Percentiles rank a stretch among this genome's conserved stretches.
Conservation (phyloP, 2,797 vertebrate species). For the Halcyon chelicuti region DNA sequence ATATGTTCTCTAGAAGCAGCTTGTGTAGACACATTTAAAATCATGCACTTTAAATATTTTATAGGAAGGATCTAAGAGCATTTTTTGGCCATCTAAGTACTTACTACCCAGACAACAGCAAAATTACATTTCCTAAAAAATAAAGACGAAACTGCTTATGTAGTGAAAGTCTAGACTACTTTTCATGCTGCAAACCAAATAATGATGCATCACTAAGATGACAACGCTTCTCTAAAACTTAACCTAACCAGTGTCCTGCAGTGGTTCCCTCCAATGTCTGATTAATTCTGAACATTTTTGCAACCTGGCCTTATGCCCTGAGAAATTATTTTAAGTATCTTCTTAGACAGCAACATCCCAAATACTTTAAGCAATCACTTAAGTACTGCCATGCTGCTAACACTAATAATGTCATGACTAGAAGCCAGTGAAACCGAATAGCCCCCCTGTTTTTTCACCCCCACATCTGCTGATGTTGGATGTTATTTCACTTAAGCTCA, state of each 20-base stretch:
- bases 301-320: neutral
- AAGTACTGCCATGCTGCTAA: neutral
- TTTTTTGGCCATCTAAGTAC: neutral
- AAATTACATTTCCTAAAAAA: neutral
- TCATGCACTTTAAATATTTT: neutral
- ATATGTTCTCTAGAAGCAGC: neutral
- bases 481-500: neutral
- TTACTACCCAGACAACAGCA: neutral
- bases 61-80: neutral
- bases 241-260: neutral
- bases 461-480: neutral
- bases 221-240: neutral
- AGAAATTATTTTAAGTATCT: neutral
- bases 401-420: neutral
- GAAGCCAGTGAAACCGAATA: neutral
- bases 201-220: neutral
- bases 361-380: neutral
- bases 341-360: neutral
- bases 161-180: neutral
- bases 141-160: neutral
- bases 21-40: neutral
- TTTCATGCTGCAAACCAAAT: neutral
- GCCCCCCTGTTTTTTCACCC: fast-evolving
- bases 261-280: no score
- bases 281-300: neutral